phyloP scores from a whole-genome alignment of 2,888 invertebrate genomes.

The Drosophila paramelanica region DNA sequence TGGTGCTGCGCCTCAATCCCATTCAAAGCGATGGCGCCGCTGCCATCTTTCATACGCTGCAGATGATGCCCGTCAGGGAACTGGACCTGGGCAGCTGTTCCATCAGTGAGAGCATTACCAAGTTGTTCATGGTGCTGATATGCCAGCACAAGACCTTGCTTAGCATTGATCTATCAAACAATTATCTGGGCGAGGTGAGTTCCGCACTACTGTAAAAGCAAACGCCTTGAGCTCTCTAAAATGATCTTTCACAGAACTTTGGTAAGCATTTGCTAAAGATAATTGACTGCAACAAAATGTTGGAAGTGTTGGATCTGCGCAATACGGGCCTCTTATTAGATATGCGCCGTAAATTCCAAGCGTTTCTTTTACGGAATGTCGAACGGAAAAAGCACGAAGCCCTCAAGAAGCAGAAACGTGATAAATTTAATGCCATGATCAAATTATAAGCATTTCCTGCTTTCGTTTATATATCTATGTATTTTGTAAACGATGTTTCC shows the following conservation, averaged over 20 bases:
- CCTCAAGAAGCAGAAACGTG: slow-evolving; percentile 54
- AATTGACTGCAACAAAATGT: slow-evolving; percentile 78
- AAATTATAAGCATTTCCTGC: slow-evolving; percentile 23
- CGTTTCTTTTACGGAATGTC: slow-evolving; percentile 64
- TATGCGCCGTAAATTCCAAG: slow-evolving; percentile 75
- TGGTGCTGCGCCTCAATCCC: slow-evolving; percentile 83
- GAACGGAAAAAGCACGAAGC: slow-evolving; percentile 61
- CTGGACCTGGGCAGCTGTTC: slow-evolving; percentile 82
- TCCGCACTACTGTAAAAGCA: neutral
- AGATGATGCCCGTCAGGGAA: slow-evolving; percentile 71
- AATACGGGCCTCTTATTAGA: slow-evolving; percentile 81
- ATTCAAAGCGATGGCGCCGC: slow-evolving; percentile 84
- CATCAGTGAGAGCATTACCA: slow-evolving; percentile 76
- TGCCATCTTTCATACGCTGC: slow-evolving; percentile 79
- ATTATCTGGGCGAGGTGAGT: slow-evolving; percentile 79
- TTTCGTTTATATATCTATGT: neutral
- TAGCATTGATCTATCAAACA: slow-evolving; percentile 81
- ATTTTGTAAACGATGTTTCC: neutral
- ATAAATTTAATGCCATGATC: slow-evolving; percentile 63
- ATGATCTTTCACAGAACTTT: slow-evolving; percentile 64
- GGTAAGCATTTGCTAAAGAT: slow-evolving; percentile 82
- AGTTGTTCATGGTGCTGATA: slow-evolving; percentile 81
- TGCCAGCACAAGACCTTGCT: slow-evolving; percentile 76
- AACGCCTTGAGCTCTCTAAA: accelerated
- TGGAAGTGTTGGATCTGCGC: slow-evolving; percentile 79